Evolutionary conservation across 1,140 invertebrate species (phyloP).

Genomic region (Brachionus asplanchnoidis): DNA sequence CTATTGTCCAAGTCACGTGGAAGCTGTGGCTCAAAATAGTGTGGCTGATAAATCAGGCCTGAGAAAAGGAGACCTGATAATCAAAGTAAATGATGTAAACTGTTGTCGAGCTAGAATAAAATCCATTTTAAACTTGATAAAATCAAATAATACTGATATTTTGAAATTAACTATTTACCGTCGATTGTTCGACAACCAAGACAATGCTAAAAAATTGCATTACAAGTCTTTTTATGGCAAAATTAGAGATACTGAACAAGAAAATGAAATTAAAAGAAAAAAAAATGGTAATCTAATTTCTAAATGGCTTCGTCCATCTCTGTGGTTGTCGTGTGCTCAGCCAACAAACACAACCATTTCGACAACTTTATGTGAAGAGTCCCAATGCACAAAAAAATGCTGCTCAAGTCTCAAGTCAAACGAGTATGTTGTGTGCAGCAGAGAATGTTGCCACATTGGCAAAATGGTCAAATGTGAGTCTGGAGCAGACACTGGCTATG

Average conservation of each 20-base stretch:
- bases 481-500: background rate
- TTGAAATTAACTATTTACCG: conserved; percentile 35
- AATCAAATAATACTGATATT: background rate
- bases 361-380: background rate
- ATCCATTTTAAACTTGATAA: conserved; percentile 5
- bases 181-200: background rate
- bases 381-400: background rate
- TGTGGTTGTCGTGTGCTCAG: conserved; percentile 22
- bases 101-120: conserved; percentile 40
- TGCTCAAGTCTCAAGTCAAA: background rate
- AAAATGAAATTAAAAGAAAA: background rate
- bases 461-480: background rate
- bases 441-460: background rate
- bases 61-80: conserved; percentile 8
- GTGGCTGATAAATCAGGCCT: background rate
- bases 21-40: background rate
- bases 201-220: background rate
- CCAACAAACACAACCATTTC: background rate
- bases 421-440: background rate
- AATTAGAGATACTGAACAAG: background rate
- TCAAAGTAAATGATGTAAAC: conserved; percentile 14
- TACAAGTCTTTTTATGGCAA: background rate
- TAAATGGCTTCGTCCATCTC: background rate
- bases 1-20: conserved; percentile 36
- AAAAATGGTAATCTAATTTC: background rate